phyloP scores from a whole-genome alignment of 2,113 vertebrate species.

The Tetrax tetrax region DNA sequence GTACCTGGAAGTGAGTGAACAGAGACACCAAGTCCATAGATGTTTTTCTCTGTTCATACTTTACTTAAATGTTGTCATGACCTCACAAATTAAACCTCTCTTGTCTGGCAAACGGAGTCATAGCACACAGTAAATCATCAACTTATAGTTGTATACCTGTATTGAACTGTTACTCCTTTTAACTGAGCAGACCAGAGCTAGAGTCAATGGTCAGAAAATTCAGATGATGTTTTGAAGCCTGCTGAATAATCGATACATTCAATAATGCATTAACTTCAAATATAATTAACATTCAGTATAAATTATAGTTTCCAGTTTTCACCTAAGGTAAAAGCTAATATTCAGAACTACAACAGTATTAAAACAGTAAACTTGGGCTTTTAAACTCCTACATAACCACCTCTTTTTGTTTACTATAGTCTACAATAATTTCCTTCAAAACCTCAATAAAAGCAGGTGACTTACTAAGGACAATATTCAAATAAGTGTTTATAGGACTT shows the following conservation, averaged over 20 bases:
- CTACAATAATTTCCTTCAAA: background rate
- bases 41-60: background rate
- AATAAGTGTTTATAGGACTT: background rate
- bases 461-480: background rate
- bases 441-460: background rate
- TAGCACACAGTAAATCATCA: background rate
- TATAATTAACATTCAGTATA: background rate
- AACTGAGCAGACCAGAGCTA: background rate
- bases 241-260: background rate
- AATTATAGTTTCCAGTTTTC: background rate
- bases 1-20: background rate
- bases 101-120: background rate
- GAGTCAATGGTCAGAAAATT: background rate
- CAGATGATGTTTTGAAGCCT: background rate
- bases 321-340: background rate
- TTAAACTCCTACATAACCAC: background rate
- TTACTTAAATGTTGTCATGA: background rate
- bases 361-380: background rate
- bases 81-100: background rate
- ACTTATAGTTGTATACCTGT: background rate
- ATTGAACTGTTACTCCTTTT: background rate
- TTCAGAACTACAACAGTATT: background rate
- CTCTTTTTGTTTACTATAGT: background rate
- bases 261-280: background rate
- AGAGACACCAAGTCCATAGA: background rate